Base-by-base conservation (phyloP, 2,113 vertebrate genomes). In the Macroglossus sobrinus region DNA sequence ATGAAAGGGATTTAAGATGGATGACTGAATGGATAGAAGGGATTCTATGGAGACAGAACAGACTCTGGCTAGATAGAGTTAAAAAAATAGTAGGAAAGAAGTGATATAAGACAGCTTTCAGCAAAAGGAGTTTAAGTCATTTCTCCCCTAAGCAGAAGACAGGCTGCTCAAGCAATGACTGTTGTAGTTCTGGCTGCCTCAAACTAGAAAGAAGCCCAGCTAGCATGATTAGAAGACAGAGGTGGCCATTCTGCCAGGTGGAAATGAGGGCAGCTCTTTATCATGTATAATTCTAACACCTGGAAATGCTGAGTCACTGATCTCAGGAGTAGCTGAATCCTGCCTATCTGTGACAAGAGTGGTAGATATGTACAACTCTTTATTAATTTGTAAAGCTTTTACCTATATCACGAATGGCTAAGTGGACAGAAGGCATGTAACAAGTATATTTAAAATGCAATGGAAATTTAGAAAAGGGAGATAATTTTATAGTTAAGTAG, bases 321-420 rank as follows among this genome's bases (percentile, higher is more conserved):
- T 72, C 10, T 76, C n/a, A 82, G 22, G 45, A 91, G 19, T 18
- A 79, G 45, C 33, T 45, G 40, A 80, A 64, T 72, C 24, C 1
- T 53, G 24, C 57, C n/a, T 75, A 8, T 80, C n/a, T 50, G 9
- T 80, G 59, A 72, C 10, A 57, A 57, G 22, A 66, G 5, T 40
- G 18, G 2, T 84, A 3, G 26, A 55, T 7, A 24, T 18, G 7
- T 59, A 75, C 50, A 22, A 47, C n/a, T 64, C 3, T 38, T 61
- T 12, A 76, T 82, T 89, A 71, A 38, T 89, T 86, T 85, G 38
- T 68, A 93, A 88, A 95, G 26, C 24, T 72, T 80, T 89, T 8
- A 75, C 12, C n/a, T 81, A 43, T 4, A 57, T 64, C 45, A 50
- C 35, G 30, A 86, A 40, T 76, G 57, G 12, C 26, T 84, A 69